Conservation (phyloP, 2,797 vertebrate genomes). For the Ctenopoma multispine region DNA sequence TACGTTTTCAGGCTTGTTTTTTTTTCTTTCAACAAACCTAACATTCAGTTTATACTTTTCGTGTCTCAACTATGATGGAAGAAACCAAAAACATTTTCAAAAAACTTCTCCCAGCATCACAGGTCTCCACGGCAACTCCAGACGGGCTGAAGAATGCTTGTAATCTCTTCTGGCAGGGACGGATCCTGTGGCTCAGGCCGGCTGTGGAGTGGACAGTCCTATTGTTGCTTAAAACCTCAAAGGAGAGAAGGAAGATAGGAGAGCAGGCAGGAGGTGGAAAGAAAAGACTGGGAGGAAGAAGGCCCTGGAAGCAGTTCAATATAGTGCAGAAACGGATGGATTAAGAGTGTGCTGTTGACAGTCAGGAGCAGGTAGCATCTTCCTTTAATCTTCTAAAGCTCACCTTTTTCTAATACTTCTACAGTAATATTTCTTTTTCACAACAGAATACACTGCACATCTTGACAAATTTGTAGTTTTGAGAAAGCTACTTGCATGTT, state of each 20-base stretch:
- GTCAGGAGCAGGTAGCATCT: slow-evolving; percentile 56
- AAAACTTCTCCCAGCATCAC: slow-evolving; percentile 35
- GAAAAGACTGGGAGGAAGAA: slow-evolving; percentile 45
- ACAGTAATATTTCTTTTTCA: background rate
- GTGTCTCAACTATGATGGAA: background rate
- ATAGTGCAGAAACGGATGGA: slow-evolving; percentile 53
- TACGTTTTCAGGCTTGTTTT: background rate
- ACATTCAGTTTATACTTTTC: background rate
- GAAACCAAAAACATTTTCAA: slow-evolving; percentile 7
- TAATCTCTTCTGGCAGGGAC: slow-evolving; percentile 84
- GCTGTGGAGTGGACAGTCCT: slow-evolving; percentile 84
- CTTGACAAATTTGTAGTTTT: background rate
- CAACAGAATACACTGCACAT: background rate
- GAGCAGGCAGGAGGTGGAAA: slow-evolving; percentile 61
- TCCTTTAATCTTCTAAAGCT: slow-evolving; percentile 73
- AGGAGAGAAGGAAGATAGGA: slow-evolving; percentile 77
- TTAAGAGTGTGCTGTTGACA: slow-evolving; percentile 46
- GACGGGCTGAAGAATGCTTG: slow-evolving; percentile 85
- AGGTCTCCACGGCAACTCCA: slow-evolving; percentile 85
- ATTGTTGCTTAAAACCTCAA: slow-evolving; percentile 88
- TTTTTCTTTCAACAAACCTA: slow-evolving; percentile 1
- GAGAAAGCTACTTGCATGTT: slow-evolving; percentile 27
- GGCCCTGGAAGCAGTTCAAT: slow-evolving; percentile 56
- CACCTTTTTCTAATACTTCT: slow-evolving; percentile 55
- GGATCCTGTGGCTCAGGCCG: slow-evolving; percentile 80